A percentile compares a stretch with the other conserved stretches of the same genome.
Conservation (phyloP, 2,113 vertebrate genomes). For the Anas platyrhynchos region DNA sequence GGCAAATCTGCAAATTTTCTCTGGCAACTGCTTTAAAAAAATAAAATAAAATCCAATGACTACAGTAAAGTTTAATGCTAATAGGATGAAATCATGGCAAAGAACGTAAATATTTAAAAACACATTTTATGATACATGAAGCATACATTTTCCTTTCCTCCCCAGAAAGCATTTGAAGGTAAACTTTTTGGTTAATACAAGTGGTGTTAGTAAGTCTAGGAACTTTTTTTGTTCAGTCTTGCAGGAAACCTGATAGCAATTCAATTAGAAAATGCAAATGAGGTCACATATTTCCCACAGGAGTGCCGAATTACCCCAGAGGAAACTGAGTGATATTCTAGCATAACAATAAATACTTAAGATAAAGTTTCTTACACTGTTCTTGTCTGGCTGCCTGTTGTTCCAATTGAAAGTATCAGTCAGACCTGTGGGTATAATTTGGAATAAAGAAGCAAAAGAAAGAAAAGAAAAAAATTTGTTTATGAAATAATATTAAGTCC, state of each 20-base stretch:
- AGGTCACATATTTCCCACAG: slow-evolving; percentile 74
- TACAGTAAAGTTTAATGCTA: not conserved
- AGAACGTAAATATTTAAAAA: not conserved
- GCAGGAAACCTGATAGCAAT: slow-evolving; percentile 82
- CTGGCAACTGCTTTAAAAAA: not conserved
- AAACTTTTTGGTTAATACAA: not conserved
- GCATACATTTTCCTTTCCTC: not conserved
- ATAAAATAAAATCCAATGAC: not conserved
- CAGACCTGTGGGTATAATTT: slow-evolving; percentile 40
- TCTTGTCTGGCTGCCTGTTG: slow-evolving; percentile 19
- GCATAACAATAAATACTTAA: slow-evolving; percentile 67
- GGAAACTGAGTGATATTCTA: slow-evolving; percentile 36
- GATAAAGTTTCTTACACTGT: slow-evolving; percentile 21
- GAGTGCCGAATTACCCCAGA: slow-evolving; percentile 61
- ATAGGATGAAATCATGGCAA: not conserved
- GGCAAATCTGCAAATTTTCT: not conserved
- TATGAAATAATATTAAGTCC: slow-evolving; percentile 18
- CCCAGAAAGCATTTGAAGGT: not conserved
- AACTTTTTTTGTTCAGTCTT: slow-evolving; percentile 75
- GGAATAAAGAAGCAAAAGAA: not conserved
- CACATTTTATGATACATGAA: not conserved
- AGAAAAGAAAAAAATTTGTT: not conserved
- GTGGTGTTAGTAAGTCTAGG: slow-evolving; percentile 17
- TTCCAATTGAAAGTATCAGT: not conserved
- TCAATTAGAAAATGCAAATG: slow-evolving; percentile 87